Base-by-base conservation (phyloP, 2,888 invertebrate genomes). In the Drosophila sordidula region DNA sequence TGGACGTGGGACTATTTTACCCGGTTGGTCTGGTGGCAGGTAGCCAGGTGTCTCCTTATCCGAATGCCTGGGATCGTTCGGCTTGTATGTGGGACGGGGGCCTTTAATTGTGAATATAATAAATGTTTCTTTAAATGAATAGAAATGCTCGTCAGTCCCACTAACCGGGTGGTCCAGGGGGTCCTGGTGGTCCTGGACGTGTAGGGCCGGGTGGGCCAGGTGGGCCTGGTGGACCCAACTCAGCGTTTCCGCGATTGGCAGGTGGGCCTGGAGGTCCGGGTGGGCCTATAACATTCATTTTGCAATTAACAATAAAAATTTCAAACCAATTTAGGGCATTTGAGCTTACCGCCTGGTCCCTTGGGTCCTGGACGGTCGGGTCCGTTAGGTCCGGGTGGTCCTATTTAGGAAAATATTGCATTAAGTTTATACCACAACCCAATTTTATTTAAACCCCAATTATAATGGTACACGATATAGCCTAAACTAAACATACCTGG, bases 21-120 rank as follows among this genome's bases (percentile, higher is more conserved):
- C 93, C 74, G 93, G 92, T 47, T 94, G 93, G 49, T 94, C 93
- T 52, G 90, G 90, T 74, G 90, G 91, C 84, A 92, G 81, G 55
- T 92, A 92, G 74, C 91, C 92, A 41, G 85, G 88, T 46, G 90
- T 90, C 26, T 88, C 71, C 75, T 89, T 83, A 34, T 90, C 69
- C 58, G 91, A 92, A 36, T 90, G 78, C 57, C 89, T 80, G 8
- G 91, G 91, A 77, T 90, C 86, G n/a, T 56, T 66, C 26, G 69
- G 73, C 45, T 45, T 52, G 58, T 49, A 61, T 29, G 55, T 22
- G 14, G 80, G 87, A 49, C 81, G 70, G 56, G 72, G 70, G 14
- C 84, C 84, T 42, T 78, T 0, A 5, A 51, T 14, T 16, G n/a
- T 11, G 4, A 4, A 12, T n/a, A 45, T 12, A 22, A n/a, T 0